Base-by-base conservation (phyloP, 2,797 vertebrate species). In the Vespertilio murinus region DNA sequence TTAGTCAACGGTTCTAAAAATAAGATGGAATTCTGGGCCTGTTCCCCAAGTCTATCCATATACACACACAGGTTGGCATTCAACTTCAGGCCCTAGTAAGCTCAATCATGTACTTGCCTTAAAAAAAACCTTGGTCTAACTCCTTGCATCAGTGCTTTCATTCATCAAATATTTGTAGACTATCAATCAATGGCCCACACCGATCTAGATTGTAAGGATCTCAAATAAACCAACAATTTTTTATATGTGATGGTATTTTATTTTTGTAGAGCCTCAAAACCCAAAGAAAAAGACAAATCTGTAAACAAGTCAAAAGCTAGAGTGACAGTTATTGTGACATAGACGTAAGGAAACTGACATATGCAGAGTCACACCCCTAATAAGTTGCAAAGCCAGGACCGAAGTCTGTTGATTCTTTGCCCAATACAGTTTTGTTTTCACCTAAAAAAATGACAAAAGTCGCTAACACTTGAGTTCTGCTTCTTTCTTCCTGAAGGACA, bases 401-500 rank as follows among this genome's bases (percentile, higher is more conserved):
- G 12, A 80, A 25, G 3, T 20, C 61, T 92, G 4, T 52, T n/a
- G 22, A 8, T 2, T 45, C 7, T 90, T 85, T 85, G 18, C 20
- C 23, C 1, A 13, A 52, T 28, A 42, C 14, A 23, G 3, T 30
- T 83, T 64, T 94, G 49, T 11, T 90, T 91, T 74, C 35, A 70
- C 8, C 11, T 65, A 61, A 83, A 74, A 83, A 74, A 16, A 79
- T 65, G 7, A 91, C 3, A 40, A 93, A 96, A 97, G 94, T 93
- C 89, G 86, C 85, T 96, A 94, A 87, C 0, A 1, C 96, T 89
- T 0, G 69, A 94, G 95, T 97, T 97, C 84, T 97, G 94, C 94
- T 95, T 97, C 93, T 96, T 97, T 97, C 88, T 93, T 59, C 78
- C 84, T 96, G 97, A 98, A 98, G 98, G 97, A 98, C 97, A 95